Evolutionary conservation across 1,140 invertebrate genomes (phyloP), one percentile per base, ranked within the genome.

Genomic region (Orussus abietinus): DNA sequence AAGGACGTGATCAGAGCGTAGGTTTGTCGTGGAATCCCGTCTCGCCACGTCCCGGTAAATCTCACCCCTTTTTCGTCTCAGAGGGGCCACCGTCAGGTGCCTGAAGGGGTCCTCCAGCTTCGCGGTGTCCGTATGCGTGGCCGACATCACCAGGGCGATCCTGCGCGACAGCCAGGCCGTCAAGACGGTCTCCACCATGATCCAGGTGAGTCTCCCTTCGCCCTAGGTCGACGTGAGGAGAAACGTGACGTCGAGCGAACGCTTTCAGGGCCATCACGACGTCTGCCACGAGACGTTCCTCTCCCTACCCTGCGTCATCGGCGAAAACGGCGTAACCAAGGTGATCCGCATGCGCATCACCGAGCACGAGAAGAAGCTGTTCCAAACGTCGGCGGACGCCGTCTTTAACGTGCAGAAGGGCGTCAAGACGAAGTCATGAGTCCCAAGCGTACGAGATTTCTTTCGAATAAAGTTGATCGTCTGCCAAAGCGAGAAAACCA

Each of bases 261-360:
- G n/a, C n/a, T 32, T 55, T 35, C 38, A 81, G 78, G 78, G 77
- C 17, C 67, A 78, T 28, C 75, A 81, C 47, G 74, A 71, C 9
- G 73, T 83, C 35, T 64, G 73, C n/a, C 48, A 76, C 4, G 80
- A 83, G 17, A 69, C 79, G 11, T 82, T 76, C 48, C 55, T 82
- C 10, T 80, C 78, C 0, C 52, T 83, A n/a, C 80, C 80, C 4
- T 76, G 75, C 35, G 59, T 71, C 5, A 30, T 82, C 11, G 80
- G 78, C 6, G 70, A 75, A 21, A 72, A 73, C 42, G 80, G 80
- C 5, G 52, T 82, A 33, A 73, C 66, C n/a, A 67, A 78, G 39
- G 62, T 82, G 15, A 56, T 81, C 3, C 66, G 76, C 34, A 71
- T 79, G 56, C 69, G 70, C 1, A 69, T 82, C 14, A 79, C 64